These are phyloP conservation scores for Salmo trutta DNA, from an alignment of 2,797 vertebrate genomes.

Conservation along the genomic window DNA sequence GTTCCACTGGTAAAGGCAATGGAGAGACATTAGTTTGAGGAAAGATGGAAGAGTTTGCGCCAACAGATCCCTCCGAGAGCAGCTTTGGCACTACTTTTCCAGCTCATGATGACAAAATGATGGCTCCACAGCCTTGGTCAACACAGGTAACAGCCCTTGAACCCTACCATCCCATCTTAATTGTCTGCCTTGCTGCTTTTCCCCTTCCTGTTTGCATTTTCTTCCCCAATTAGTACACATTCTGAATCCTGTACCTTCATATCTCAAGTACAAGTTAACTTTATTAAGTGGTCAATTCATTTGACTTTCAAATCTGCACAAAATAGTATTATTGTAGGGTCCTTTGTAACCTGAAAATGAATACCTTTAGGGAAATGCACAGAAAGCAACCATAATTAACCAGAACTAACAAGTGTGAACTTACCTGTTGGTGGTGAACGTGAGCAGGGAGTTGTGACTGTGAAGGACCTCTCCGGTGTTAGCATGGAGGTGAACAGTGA, in stretches of 20 bases:
- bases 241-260: not conserved
- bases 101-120: conserved; percentile 33
- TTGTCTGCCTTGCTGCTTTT: conserved; percentile 19
- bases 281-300: not conserved
- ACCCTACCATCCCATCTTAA: conserved; percentile 2
- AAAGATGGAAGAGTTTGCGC: conserved; percentile 28
- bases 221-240: not conserved
- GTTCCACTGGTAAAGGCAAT: not conserved
- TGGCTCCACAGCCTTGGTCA: conserved; percentile 31
- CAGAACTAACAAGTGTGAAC: not conserved
- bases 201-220: not conserved
- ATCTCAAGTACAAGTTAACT: not conserved
- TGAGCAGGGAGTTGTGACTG: conserved; percentile 84
- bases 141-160: conserved; percentile 15
- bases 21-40: conserved; percentile 21
- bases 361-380: not conserved
- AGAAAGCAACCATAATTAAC: not conserved
- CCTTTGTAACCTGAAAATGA: not conserved
- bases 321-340: not conserved
- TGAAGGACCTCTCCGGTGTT: conserved; percentile 85
- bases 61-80: conserved; percentile 35
- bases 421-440: conserved; percentile 90
- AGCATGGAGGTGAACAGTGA: conserved; percentile 88
- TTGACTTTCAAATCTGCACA: not conserved
- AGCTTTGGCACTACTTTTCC: conserved; percentile 18